Base-by-base conservation (phyloP, 2,888 invertebrate genomes). In the Dexiosoma caninum region DNA sequence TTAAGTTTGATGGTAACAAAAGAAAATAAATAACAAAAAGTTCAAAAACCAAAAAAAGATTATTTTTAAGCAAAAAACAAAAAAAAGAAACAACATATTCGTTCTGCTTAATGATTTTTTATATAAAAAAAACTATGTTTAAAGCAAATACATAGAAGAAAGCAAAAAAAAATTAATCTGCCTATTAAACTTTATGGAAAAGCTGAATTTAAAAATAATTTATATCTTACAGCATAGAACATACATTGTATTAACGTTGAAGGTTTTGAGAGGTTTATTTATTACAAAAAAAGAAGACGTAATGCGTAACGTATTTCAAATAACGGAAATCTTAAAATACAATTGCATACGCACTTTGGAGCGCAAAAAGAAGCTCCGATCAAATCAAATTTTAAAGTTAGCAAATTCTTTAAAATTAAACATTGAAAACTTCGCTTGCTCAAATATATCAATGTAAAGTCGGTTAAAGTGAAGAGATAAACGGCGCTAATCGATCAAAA, bases 101-200 rank as follows among this genome's bases (percentile, higher is more conserved):
- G 83, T 83, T 83, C 82, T 76, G 83, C 82, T 79, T 53, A 46
- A 70, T 83, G 82, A 83, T 82, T 83, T 80, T 60, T 30, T 23
- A 21, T n/a, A n/a, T 14, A 21, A 32, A 62, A 27, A 57, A 64
- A 23, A 27, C 3, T n/a, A 9, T 8, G n/a, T 27, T 53, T 53
- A 16, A 27, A 44, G 2, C 16, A 55, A 19, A 6, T 60, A 27
- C 21, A 21, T 42, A 27, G 0, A 16, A 60, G 49, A 51, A 53
- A 69, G 19, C 40, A 21, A 37, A n/a, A 6, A n/a, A 59, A 49
- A 64, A 35, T 53, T 53, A n/a, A n/a, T n/a, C n/a, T n/a, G n/a
- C n/a, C n/a, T n/a, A n/a, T n/a, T n/a, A n/a, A 37, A 23, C 35
- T 57, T 42, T 57, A 6, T 46, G 9, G 9, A 23, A 23, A 42